Percentiles rank a stretch among this genome's conserved stretches.
phyloP scores from a whole-genome alignment of 2,797 vertebrate genomes.

The Chrysocyon brachyurus region DNA sequence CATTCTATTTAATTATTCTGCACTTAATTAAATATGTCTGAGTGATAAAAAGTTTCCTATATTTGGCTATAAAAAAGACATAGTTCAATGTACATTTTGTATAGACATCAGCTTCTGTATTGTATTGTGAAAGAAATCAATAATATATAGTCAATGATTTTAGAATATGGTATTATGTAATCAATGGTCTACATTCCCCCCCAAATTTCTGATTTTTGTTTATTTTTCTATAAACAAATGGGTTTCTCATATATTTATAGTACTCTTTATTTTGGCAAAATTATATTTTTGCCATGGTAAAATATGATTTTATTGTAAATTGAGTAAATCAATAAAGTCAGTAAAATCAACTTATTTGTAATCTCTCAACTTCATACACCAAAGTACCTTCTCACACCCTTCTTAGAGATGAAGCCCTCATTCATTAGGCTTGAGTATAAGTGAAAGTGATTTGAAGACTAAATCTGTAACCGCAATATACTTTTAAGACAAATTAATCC shows the following conservation, averaged over 20 bases:
- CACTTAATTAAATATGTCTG: not conserved
- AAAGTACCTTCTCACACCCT: not conserved
- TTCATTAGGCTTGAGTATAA: not conserved
- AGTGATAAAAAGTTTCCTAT: not conserved
- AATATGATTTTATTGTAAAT: not conserved
- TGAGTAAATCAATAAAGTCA: not conserved
- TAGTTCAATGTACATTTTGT: not conserved
- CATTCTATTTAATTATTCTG: not conserved
- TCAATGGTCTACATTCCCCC: not conserved
- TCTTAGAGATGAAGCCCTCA: not conserved
- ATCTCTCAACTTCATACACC: not conserved
- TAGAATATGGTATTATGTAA: not conserved
- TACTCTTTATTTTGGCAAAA: not conserved
- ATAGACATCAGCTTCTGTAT: not conserved
- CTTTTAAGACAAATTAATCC: not conserved
- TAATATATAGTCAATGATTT: not conserved
- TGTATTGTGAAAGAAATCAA: not conserved
- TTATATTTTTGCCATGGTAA: not conserved
- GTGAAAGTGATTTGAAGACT: not conserved
- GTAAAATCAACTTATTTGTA: not conserved
- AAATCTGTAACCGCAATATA: not conserved
- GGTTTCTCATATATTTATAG: not conserved
- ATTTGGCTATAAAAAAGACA: not conserved
- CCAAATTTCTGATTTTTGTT: not conserved
- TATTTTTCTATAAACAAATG: not conserved